Percentiles rank a stretch among this genome's conserved stretches.
Conservation (phyloP, 2,113 vertebrate species). For the Pelobates fuscus region DNA sequence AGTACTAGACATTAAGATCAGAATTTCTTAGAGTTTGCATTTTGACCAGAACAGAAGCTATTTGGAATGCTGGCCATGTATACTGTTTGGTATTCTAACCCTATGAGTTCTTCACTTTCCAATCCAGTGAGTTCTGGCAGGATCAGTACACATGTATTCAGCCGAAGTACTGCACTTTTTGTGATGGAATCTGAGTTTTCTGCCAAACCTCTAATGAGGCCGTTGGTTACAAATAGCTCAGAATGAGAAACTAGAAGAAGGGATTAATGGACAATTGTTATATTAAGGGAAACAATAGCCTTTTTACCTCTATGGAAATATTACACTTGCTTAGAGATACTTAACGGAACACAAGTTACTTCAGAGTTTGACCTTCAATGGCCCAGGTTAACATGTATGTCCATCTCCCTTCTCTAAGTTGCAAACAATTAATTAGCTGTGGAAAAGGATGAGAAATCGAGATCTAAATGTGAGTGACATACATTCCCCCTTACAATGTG, state of each 20-base stretch:
- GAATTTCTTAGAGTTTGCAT: not conserved
- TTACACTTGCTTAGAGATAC: too few species aligned
- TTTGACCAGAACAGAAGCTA: not conserved
- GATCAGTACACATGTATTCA: constrained; percentile 4
- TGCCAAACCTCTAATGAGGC: constrained; percentile 28
- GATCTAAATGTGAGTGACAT: too few species aligned
- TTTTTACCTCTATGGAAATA: too few species aligned
- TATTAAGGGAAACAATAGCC: not conserved
- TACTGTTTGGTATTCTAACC: not conserved
- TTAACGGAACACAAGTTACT: too few species aligned
- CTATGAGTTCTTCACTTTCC: not conserved
- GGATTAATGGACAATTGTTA: not conserved
- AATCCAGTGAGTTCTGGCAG: constrained; percentile 14
- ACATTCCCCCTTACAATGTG: too few species aligned
- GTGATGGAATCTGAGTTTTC: constrained; percentile 7
- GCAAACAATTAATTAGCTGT: too few species aligned
- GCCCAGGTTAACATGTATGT: too few species aligned
- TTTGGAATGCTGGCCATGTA: not conserved
- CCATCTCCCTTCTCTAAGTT: too few species aligned
- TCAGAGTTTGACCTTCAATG: too few species aligned
- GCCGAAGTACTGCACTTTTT: constrained; percentile 24
- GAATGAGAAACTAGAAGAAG: not conserved
- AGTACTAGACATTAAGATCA: too few species aligned
- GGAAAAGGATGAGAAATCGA: too few species aligned
- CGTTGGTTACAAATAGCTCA: constrained; percentile 8